Evolutionary conservation across 2,888 invertebrate species (phyloP).

Genomic region (Rutpela maculata): DNA sequence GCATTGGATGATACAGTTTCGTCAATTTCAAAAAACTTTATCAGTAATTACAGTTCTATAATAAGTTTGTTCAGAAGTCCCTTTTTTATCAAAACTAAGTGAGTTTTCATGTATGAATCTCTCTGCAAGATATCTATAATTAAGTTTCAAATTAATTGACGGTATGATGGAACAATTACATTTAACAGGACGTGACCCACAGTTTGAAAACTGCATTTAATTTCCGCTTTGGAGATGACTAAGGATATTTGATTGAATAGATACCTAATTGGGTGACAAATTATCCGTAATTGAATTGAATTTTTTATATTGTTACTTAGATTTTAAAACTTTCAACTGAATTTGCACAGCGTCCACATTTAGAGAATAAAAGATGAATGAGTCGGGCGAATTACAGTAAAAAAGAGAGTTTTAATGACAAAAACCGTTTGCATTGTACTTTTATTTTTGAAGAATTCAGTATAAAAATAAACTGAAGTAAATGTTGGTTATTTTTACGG

Average conservation of each 20-base stretch:
- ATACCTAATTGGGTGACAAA: constrained; percentile 38
- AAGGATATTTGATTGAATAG: constrained; percentile 36
- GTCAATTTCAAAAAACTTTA: background rate
- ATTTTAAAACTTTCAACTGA: background rate
- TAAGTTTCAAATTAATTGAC: constrained; percentile 24
- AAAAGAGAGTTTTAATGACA: background rate
- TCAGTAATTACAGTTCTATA: background rate
- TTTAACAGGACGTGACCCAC: constrained; percentile 18
- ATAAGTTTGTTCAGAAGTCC: background rate
- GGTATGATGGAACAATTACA: constrained; percentile 32
- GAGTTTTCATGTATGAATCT: constrained; percentile 8
- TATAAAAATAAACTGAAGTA: too few relatives aligned
- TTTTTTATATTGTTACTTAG: constrained; percentile 19
- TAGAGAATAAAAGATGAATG: background rate
- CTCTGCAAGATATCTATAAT: constrained; percentile 20
- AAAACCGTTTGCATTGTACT: too few relatives aligned
- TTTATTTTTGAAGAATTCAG: too few relatives aligned
- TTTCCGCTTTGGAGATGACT: constrained; percentile 38
- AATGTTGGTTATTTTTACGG: too few relatives aligned
- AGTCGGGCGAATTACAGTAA: background rate
- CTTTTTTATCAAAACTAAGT: background rate
- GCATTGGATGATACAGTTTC: background rate
- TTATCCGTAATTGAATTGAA: constrained; percentile 27
- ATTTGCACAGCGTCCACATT: background rate
- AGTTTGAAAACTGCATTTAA: constrained; percentile 36